phyloP scores from a whole-genome alignment of 2,797 vertebrate species.

The Hyperoplus immaculatus region DNA sequence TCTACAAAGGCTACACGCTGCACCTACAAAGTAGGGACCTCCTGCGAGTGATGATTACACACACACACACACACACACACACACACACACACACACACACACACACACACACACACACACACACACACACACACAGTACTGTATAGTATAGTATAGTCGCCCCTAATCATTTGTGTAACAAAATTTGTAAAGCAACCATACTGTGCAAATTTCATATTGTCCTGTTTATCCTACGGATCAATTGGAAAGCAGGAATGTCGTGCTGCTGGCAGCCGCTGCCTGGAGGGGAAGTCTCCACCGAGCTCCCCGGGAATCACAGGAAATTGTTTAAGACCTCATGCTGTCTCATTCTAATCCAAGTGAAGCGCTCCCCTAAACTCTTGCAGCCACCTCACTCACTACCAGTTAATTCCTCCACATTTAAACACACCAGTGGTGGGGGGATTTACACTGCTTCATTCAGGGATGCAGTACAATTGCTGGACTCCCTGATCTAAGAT shows the following conservation, averaged over 20 bases:
- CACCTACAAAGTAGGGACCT: slow-evolving; percentile 69
- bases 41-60: slow-evolving; percentile 28
- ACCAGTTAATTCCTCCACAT: slow-evolving; percentile 8
- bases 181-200: slow-evolving; percentile 7
- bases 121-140: slow-evolving; percentile 10
- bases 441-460: not conserved
- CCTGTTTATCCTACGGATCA: slow-evolving; percentile 75
- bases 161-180: slow-evolving; percentile 13
- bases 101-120: slow-evolving; percentile 18
- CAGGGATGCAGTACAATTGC: not conserved
- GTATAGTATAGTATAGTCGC: no score
- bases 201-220: slow-evolving; percentile 17
- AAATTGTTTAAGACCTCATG: slow-evolving; percentile 71
- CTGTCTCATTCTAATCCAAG: slow-evolving; percentile 71
- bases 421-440: slow-evolving; percentile 1
- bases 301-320: slow-evolving; percentile 75
- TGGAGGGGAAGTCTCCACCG: slow-evolving; percentile 78
- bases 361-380: slow-evolving; percentile 38
- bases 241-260: slow-evolving; percentile 73
- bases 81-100: slow-evolving; percentile 9
- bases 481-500: slow-evolving; percentile 6
- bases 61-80: slow-evolving; percentile 14
- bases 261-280: slow-evolving; percentile 62
- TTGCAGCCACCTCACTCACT: slow-evolving; percentile 11
- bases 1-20: slow-evolving; percentile 76